Base-by-base conservation (phyloP, 2,888 invertebrate species). In the Odontothrips loti region DNA sequence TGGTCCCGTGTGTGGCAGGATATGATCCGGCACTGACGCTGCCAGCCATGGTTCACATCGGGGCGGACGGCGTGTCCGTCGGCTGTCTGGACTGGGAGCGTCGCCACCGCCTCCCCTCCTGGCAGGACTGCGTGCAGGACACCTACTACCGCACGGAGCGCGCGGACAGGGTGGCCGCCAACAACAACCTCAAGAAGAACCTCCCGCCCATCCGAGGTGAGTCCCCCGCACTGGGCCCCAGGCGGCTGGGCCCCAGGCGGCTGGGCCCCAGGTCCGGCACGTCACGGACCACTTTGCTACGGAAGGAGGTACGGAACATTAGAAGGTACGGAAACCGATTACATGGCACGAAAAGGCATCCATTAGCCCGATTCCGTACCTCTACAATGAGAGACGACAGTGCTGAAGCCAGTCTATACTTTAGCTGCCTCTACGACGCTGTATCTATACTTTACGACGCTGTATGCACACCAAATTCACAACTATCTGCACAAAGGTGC, bases 11-110 rank as follows among this genome's bases (percentile, higher is more conserved):
- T 51, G 51, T 51, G 2, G 51, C 15, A 51, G 51, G 12, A 51
- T 10, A 20, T 51, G 20, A 51, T 51, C 20, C 23, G 11, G 23
- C 68, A 23, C 68, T 11, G 68, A 68, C 23, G 23, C 34, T 6
- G 34, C 6, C 34, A 43, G 34, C 34, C 34, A 43, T 43, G 34
- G 34, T 43, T 2, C 34, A 43, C 34, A 43, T 43, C 23, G 11
- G 68, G 23, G 68, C 68, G 23, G 68, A 68, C 23, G 23, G 68
- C 68, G 27, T 75, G 68, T 23, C 68, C 23, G 68, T 75, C 11
- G 68, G 68, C 23, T 75, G 68, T 27, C 27, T 75, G 23, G 68
- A 75, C 68, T 75, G 68, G 68, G 68, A 75, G 11, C 68, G 68
- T 15, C 58, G 58, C 58, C 58, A 75, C 68, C 58, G 58, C 6